These are phyloP conservation scores for Dryobotodes eremita DNA, from an alignment of 2,888 invertebrate species.

Conservation along the genomic window DNA sequence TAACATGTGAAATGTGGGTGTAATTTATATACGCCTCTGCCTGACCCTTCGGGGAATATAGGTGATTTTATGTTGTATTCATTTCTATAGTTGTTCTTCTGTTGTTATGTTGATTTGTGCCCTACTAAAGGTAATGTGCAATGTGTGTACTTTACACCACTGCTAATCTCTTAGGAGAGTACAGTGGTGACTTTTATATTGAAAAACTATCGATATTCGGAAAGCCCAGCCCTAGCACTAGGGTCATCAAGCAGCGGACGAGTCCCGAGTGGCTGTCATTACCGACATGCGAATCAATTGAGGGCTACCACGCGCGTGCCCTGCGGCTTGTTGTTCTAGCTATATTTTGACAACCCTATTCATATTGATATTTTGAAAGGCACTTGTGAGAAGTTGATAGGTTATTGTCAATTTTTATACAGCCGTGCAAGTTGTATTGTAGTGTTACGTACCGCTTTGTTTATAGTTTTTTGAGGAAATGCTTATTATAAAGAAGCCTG, in stretches of 20 bases:
- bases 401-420: background rate
- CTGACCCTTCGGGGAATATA: background rate
- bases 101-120: no score
- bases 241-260: slow-evolving; percentile 1
- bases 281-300: slow-evolving; percentile 37
- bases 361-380: slow-evolving; percentile 11
- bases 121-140: no score
- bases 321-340: background rate
- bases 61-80: no score
- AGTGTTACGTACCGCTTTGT: background rate
- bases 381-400: background rate
- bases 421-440: background rate
- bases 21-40: background rate
- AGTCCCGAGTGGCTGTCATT: slow-evolving; percentile 34
- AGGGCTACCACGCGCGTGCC: slow-evolving; percentile 15
- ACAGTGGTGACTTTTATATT: background rate
- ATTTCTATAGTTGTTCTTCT: no score
- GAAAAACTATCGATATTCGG: slow-evolving; percentile 14
- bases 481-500: background rate
- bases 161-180: no score
- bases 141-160: no score
- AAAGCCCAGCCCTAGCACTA: slow-evolving; percentile 21
- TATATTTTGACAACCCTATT: slow-evolving; percentile 22
- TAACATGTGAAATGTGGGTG: background rate
- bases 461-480: background rate